Evolutionary conservation across 2,113 vertebrate genomes (phyloP).

Genomic region (Brienomyrus brachyistius): DNA sequence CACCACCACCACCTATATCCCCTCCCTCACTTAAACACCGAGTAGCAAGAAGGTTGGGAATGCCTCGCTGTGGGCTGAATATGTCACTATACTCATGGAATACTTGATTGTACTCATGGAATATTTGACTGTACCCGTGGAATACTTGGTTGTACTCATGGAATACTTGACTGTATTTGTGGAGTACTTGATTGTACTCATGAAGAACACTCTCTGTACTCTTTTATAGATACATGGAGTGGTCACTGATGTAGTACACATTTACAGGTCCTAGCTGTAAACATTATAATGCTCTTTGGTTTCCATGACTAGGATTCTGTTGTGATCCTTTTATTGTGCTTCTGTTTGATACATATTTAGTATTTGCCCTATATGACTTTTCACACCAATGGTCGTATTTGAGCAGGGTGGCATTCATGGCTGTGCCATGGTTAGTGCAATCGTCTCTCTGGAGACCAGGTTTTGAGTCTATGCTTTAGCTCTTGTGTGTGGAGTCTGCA

Average conservation of each 20-base stretch:
- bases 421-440: not conserved
- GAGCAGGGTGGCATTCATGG: not conserved
- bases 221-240: not conserved
- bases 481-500: not conserved
- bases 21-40: not conserved
- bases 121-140: not conserved
- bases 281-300: not conserved
- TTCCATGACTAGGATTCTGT: not conserved
- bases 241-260: not conserved
- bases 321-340: not conserved
- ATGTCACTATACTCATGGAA: not conserved
- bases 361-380: not conserved
- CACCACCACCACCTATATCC: not conserved
- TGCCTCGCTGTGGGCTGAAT: not conserved
- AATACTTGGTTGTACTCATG: not conserved
- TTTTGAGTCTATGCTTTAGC: not conserved
- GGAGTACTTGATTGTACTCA: not conserved
- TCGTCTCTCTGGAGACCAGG: not conserved
- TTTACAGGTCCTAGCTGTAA: not conserved
- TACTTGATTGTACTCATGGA: not conserved
- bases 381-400: not conserved
- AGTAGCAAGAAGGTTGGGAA: slow-evolving; percentile 20
- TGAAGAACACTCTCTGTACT: not conserved
- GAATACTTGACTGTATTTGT: not conserved
- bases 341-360: not conserved